phyloP scores from a whole-genome alignment of 2,113 vertebrate species.

The Pedionomus torquatus region DNA sequence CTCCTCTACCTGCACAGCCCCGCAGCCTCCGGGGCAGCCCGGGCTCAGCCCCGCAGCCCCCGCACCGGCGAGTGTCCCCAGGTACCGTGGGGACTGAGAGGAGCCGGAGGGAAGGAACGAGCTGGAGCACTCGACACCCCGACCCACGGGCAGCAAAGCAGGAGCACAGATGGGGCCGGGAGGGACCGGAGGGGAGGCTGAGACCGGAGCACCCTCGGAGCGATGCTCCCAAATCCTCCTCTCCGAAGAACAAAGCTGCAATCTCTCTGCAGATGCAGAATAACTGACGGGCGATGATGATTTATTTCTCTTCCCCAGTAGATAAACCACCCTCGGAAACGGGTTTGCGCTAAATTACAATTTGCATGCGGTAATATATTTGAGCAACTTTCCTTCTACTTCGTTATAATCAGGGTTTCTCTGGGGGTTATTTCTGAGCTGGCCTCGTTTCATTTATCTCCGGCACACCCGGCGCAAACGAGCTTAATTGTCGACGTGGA shows the following conservation, averaged over 20 bases:
- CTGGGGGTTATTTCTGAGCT: not conserved
- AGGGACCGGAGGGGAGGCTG: not conserved
- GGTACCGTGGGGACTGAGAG: fast-evolving
- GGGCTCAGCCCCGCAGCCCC: not conserved
- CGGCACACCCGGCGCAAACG: fast-evolving
- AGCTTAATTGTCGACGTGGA: not conserved
- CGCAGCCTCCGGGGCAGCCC: fast-evolving
- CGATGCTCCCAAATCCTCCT: not conserved
- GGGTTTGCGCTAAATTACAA: not conserved
- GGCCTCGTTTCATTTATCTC: not conserved
- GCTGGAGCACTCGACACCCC: not conserved
- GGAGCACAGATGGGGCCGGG: fast-evolving
- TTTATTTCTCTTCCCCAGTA: conserved; percentile 20
- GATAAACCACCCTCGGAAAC: not conserved
- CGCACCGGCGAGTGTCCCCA: fast-evolving
- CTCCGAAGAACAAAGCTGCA: conserved; percentile 33
- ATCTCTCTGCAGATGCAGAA: not conserved
- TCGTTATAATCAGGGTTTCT: not conserved
- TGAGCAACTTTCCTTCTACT: conserved; percentile 38
- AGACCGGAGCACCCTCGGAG: fast-evolving
- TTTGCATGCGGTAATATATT: conserved; percentile 10
- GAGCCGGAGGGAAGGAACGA: not conserved
- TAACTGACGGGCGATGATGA: not conserved
- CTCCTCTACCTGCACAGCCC: not conserved
- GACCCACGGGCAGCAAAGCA: not conserved